Conservation (phyloP, 2,113 vertebrate genomes). For the Patagioenas fasciata region DNA sequence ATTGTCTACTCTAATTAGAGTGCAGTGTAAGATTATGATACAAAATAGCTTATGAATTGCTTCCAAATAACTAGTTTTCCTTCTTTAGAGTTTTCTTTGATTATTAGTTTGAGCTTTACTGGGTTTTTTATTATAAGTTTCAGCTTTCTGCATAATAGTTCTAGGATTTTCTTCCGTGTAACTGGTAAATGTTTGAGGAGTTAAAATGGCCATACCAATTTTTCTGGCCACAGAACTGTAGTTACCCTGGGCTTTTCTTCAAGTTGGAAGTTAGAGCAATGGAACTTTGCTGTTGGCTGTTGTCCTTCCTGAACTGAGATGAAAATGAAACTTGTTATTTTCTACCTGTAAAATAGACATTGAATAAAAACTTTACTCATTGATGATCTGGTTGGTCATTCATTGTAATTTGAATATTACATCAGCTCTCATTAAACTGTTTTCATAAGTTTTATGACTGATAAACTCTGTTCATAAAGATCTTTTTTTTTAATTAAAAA, state of each 20-base stretch:
- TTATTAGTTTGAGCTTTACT: background rate
- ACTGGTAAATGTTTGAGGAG: background rate
- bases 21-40: background rate
- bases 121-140: background rate
- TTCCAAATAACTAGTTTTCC: background rate
- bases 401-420: background rate
- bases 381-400: background rate
- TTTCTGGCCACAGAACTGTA: background rate
- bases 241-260: background rate
- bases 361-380: background rate
- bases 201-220: background rate
- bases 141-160: background rate
- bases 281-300: background rate
- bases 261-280: background rate
- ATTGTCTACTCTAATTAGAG: background rate
- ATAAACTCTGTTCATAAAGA: background rate
- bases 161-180: background rate
- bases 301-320: background rate
- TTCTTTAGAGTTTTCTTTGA: background rate
- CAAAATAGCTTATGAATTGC: background rate
- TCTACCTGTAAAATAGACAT: background rate
- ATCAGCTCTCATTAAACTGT: background rate
- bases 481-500: background rate
- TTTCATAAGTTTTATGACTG: background rate
- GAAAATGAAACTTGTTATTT: background rate